Percentiles rank a stretch among this genome's conserved stretches.
Conservation (phyloP, 2,888 invertebrate species). For the Drosophila parthenogenetica region DNA sequence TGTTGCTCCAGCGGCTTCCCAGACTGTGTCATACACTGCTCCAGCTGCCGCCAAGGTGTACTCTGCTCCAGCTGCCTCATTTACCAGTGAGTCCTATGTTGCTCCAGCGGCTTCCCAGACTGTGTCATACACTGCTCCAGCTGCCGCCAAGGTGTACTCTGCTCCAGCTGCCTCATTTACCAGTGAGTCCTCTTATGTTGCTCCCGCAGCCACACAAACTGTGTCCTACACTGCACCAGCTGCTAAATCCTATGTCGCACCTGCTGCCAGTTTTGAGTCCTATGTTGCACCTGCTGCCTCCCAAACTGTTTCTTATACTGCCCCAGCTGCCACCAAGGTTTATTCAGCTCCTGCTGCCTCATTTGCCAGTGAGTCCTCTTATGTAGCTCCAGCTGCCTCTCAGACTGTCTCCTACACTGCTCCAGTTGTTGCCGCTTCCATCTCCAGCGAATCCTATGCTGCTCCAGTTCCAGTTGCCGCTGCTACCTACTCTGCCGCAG, state of each 20-base stretch:
- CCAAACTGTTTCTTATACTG: constrained; percentile 12
- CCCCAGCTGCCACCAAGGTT: constrained; percentile 34
- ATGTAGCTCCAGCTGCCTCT: constrained; percentile 39
- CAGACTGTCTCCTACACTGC: constrained; percentile 31
- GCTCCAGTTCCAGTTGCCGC: constrained; percentile 54
- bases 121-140: constrained; percentile 41
- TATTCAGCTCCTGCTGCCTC: constrained; percentile 51
- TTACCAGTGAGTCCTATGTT: constrained; percentile 9
- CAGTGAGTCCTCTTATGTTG: constrained; percentile 16
- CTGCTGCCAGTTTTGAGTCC: constrained; percentile 34
- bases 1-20: constrained; percentile 47
- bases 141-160: constrained; percentile 39
- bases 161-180: constrained; percentile 42
- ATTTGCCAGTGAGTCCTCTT: constrained; percentile 6
- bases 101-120: constrained; percentile 37
- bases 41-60: constrained; percentile 27
- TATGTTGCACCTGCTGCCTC: constrained; percentile 33
- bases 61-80: constrained; percentile 35
- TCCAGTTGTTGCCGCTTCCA: constrained; percentile 23
- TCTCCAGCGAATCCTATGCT: constrained; percentile 15
- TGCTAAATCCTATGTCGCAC: constrained; percentile 44
- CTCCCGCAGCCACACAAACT: constrained; percentile 36
- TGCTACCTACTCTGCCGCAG: constrained; percentile 46
- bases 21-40: constrained; percentile 31
- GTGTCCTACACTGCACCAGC: constrained; percentile 40